Conservation (phyloP, 2,113 vertebrate genomes). For the Manacus vitellinus region DNA sequence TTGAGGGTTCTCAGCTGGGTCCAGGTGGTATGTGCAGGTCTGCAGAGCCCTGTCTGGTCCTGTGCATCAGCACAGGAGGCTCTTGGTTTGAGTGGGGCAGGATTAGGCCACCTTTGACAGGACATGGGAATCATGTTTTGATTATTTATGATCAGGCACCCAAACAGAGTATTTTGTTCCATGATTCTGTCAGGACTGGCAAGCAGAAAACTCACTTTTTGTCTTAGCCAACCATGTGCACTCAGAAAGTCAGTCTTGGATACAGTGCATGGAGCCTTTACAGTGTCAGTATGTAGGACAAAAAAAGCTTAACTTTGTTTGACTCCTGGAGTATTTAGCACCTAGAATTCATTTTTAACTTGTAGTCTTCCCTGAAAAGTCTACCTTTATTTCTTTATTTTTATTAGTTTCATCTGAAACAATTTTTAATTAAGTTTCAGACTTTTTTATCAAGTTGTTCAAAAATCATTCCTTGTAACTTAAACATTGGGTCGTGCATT, state of each 20-base stretch:
- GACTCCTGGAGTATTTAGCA: neutral
- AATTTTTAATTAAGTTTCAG: neutral
- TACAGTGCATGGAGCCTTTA: fast-evolving
- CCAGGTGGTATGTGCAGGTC: fast-evolving
- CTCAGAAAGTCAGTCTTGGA: neutral
- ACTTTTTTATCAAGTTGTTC: neutral
- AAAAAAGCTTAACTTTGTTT: neutral
- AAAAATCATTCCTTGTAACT: neutral
- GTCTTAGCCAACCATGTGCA: neutral
- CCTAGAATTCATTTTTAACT: neutral
- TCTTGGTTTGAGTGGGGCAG: neutral
- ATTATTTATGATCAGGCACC: neutral
- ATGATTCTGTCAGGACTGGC: neutral
- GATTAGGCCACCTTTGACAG: neutral
- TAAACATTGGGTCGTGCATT: neutral
- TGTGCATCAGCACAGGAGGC: neutral
- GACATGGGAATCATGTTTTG: neutral
- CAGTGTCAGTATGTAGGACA: neutral
- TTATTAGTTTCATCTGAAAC: neutral
- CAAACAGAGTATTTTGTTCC: neutral
- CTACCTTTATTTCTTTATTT: neutral
- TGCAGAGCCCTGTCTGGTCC: neutral
- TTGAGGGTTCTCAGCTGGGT: neutral
- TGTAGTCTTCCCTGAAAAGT: neutral
- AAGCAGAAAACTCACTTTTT: neutral